Conservation (phyloP, 2,888 invertebrate genomes). For the Dynastes hyllus region DNA sequence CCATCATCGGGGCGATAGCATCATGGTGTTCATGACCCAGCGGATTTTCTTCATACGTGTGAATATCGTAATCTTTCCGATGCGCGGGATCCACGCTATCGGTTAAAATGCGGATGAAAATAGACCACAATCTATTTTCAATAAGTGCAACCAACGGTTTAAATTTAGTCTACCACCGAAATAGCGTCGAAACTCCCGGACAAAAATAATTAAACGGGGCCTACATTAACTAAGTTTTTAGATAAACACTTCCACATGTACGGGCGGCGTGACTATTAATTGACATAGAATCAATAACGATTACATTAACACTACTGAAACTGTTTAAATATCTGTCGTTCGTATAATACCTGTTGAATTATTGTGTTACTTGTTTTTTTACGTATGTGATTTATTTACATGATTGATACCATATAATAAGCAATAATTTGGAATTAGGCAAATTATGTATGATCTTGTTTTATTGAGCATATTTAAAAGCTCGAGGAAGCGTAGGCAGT, state of each 20-base stretch:
- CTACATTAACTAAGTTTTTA: constrained; percentile 27
- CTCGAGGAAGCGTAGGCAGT: not conserved
- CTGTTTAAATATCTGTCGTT: not conserved
- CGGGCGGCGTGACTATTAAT: not conserved
- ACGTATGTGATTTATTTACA: not conserved
- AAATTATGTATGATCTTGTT: not conserved
- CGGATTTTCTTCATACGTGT: constrained; percentile 31
- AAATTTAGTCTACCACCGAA: constrained; percentile 38
- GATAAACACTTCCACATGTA: not conserved
- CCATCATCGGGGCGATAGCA: constrained; percentile 25
- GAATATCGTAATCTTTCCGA: constrained; percentile 22
- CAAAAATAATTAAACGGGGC: constrained; percentile 35
- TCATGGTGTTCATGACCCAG: constrained; percentile 41
- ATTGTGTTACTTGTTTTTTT: not conserved
- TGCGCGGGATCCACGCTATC: constrained; percentile 15
- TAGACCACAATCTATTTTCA: constrained; percentile 46
- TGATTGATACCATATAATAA: not conserved
- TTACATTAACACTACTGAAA: not conserved
- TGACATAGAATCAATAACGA: not conserved
- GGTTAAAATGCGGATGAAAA: constrained; percentile 24
- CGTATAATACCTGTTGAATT: not conserved
- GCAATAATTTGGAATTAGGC: not conserved
- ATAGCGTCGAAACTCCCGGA: constrained; percentile 39
- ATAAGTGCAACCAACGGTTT: constrained; percentile 43
- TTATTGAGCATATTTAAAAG: not conserved